Evolutionary conservation across 2,113 vertebrate species (phyloP), one percentile per base, ranked within the genome.

Genomic region (Dicentrarchus labrax): DNA sequence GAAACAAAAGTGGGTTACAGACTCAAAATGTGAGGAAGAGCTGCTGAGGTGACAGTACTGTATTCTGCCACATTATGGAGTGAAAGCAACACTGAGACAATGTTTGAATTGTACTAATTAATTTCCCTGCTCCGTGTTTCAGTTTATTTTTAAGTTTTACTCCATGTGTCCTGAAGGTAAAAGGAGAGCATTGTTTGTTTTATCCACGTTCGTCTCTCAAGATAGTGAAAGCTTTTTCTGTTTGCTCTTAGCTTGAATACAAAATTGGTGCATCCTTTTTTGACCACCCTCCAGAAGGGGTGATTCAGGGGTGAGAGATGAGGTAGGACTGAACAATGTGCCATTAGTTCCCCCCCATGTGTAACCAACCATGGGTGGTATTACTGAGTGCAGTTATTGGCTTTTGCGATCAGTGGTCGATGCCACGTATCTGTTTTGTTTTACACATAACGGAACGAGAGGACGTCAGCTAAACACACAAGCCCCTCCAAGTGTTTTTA

Each of bases 1-100:
- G 54, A 75, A 72, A 64, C 54, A 60, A 88, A 92, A 92, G 85
- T 88, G 89, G 88, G 85, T 92, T 92, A 77, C 38, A 68, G 86
- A 48, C 69, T 86, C 60, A 65, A 51, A 78, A 84, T 60, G 78
- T 81, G 84, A 79, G 69, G 68, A 87, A 67, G 73, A 78, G 85
- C 84, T 83, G 64, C 82, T 57, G 89, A 85, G 72, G 67, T 80
- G 78, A 78, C 48, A 4, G 47, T 64, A 48, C 68, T 73, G 62
- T 51, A 15, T 84, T 54, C 62, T 47, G 15, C 17, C 38, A 66
- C 48, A 24, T 74, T 75, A 61, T 43, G 38, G 53, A 59, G 73
- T 22, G 59, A 82, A 76, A 82, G 67, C 6, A 71, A 74, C 72
- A 17, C 66, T 15, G 69, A 81, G 4, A 76, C 19, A 5, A 50